These are phyloP conservation scores for Pyrgus malvae DNA, from an alignment of 2,888 invertebrate species.

Conservation along the genomic window DNA sequence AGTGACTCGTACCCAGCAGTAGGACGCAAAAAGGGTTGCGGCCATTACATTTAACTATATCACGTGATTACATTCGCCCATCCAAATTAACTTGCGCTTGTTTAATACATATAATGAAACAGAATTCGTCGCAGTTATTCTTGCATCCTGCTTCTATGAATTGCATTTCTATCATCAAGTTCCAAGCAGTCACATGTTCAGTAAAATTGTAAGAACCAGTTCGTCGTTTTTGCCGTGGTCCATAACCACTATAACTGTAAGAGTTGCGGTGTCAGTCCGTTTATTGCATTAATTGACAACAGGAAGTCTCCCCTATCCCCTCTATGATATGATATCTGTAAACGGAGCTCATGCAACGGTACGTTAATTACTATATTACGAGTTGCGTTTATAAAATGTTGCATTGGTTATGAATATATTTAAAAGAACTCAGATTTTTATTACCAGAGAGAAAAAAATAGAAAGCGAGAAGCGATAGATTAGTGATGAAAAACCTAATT, in stretches of 20 bases:
- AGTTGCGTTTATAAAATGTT: not conserved
- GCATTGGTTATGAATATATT: no score
- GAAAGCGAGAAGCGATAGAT: no score
- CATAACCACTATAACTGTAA: conserved; percentile 31
- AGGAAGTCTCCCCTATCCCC: conserved; percentile 46
- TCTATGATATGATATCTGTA: conserved; percentile 36
- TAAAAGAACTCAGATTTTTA: no score
- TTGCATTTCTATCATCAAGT: conserved; percentile 8
- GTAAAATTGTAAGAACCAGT: conserved; percentile 13
- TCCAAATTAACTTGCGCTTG: no score
- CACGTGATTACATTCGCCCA: no score
- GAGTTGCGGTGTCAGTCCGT: conserved; percentile 35
- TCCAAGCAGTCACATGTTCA: conserved; percentile 16
- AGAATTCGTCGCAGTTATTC: no score
- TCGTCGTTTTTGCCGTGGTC: conserved; percentile 35
- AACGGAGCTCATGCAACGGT: conserved; percentile 6
- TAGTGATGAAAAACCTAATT: no score
- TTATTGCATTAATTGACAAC: conserved; percentile 61
- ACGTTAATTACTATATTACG: conserved; percentile 7
- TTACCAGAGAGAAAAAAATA: no score
- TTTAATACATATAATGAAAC: no score
- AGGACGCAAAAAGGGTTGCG: no score
- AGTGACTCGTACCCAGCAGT: no score
- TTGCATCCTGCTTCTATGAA: conserved; percentile 4
- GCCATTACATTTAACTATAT: no score